These are phyloP conservation scores for Bucco capensis DNA, from an alignment of 2,113 vertebrate genomes.

Conservation along the genomic window DNA sequence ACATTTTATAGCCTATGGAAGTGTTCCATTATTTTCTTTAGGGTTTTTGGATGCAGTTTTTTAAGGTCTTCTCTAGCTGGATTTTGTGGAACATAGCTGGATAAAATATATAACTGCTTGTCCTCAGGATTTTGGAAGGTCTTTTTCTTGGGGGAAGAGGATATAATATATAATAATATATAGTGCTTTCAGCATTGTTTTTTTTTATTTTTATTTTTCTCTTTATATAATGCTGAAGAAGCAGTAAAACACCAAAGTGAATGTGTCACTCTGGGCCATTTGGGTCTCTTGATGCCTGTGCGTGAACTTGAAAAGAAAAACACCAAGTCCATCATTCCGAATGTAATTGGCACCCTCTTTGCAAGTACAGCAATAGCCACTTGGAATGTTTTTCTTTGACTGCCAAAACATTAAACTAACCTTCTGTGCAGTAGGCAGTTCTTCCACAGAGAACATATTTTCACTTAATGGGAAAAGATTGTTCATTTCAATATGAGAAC, in stretches of 20 bases:
- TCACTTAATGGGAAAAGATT: not conserved
- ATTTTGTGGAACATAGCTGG: not conserved
- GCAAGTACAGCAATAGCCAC: not conserved
- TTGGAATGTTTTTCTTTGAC: not conserved
- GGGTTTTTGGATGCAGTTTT: not conserved
- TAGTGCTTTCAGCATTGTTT: not conserved
- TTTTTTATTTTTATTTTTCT: not conserved
- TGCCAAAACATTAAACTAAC: conserved; percentile 26
- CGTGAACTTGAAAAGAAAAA: not conserved
- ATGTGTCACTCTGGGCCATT: not conserved
- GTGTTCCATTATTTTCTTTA: not conserved
- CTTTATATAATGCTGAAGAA: not conserved
- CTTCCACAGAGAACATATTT: not conserved
- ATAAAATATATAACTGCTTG: not conserved
- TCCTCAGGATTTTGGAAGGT: not conserved
- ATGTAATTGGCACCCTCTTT: not conserved
- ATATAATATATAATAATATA: too few species aligned
- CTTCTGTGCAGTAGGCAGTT: conserved; percentile 5
- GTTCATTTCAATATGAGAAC: not conserved
- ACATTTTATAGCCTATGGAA: not conserved
- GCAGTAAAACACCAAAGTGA: not conserved
- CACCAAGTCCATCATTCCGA: not conserved
- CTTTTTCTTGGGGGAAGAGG: too few species aligned
- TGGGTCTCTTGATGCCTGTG: not conserved
- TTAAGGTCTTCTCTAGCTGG: not conserved